A percentile compares a stretch with the other conserved stretches of the same genome.
These are phyloP conservation scores for Hemistola chrysoprasaria DNA, from an alignment of 2,888 invertebrate species.

Conservation along the genomic window DNA sequence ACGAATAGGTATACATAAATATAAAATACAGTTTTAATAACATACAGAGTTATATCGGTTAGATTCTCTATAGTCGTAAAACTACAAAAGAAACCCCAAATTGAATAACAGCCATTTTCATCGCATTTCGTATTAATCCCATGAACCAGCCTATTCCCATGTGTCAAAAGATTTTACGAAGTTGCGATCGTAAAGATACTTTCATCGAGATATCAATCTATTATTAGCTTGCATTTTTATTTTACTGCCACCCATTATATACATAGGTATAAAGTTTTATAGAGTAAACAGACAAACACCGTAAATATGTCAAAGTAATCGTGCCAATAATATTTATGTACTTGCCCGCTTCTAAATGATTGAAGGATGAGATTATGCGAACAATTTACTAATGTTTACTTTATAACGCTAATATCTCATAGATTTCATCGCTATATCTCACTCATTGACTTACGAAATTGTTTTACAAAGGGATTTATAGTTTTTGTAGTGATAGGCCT, in stretches of 20 bases:
- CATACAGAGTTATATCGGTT: too few species aligned
- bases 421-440: too few species aligned
- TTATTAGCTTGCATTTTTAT: conserved; percentile 27
- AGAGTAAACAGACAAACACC: conserved; percentile 48
- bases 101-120: conserved; percentile 4
- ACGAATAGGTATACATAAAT: too few species aligned
- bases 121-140: conserved; percentile 1
- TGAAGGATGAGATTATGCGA: conserved; percentile 7
- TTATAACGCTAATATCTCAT: too few species aligned
- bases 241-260: conserved; percentile 31
- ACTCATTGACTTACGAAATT: too few species aligned
- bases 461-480: too few species aligned
- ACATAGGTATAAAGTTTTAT: conserved; percentile 34
- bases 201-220: conserved; percentile 17
- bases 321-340: conserved; percentile 54
- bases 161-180: conserved; percentile 27
- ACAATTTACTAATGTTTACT: neutral
- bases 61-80: too few species aligned
- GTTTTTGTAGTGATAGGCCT: too few species aligned
- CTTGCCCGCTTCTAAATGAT: conserved; percentile 15
- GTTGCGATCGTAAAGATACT: conserved; percentile 22
- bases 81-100: conserved; percentile 2
- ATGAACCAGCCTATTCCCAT: neutral
- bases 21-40: too few species aligned
- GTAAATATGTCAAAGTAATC: conserved; percentile 49